phyloP scores from a whole-genome alignment of 2,113 vertebrate genomes.

The Entomyzon cyanotis region DNA sequence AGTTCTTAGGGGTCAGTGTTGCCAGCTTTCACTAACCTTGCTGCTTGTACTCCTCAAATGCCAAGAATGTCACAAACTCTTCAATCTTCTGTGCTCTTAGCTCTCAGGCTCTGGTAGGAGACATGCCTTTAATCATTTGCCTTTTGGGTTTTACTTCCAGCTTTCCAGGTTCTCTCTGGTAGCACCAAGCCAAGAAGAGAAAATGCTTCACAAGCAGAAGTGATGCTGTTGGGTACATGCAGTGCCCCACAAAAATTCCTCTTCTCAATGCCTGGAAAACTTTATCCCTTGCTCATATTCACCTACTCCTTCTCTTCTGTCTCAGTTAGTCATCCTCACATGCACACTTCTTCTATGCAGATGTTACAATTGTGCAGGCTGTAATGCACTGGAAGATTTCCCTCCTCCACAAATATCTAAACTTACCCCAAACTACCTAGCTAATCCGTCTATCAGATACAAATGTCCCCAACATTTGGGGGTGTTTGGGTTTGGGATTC shows the following conservation, averaged over 20 bases:
- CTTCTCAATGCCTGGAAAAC: neutral
- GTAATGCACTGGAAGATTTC: neutral
- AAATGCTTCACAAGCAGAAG: fast-evolving
- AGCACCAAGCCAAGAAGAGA: neutral
- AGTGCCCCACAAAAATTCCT: neutral
- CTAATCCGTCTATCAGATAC: neutral
- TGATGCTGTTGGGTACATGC: fast-evolving
- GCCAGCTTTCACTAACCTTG: neutral
- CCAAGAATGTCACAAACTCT: neutral
- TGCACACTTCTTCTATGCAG: neutral
- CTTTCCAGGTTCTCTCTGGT: neutral
- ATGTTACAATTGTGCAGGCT: neutral
- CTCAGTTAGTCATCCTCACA: neutral
- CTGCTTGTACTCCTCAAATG: neutral
- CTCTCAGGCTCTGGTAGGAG: neutral
- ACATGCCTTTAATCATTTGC: fast-evolving
- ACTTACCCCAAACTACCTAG: conserved; percentile 7
- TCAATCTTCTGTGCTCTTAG: neutral
- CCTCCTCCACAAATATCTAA: conserved; percentile 30
- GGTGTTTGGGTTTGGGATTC: neutral
- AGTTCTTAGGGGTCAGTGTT: neutral
- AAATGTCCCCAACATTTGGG: neutral
- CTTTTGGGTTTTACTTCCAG: neutral
- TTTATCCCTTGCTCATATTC: neutral
- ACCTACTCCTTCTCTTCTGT: neutral